Percentiles rank a stretch among this genome's conserved stretches.
Conservation (phyloP, 2,797 vertebrate genomes). For the Sebastes iracundus region DNA sequence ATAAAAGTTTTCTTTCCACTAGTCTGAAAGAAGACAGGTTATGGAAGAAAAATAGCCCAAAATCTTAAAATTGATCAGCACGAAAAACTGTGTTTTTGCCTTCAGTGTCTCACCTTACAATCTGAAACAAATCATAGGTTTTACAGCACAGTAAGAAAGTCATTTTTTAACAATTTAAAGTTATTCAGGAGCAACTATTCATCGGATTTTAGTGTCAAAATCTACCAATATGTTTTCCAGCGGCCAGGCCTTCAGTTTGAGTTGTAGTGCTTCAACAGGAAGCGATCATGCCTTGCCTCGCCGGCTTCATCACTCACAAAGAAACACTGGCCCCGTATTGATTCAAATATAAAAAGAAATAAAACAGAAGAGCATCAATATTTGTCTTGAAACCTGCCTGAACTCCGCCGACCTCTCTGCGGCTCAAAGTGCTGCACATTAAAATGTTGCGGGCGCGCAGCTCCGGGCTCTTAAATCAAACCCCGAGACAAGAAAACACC, state of each 20-base stretch:
- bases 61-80: too few species aligned
- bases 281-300: neutral
- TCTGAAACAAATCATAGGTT: neutral
- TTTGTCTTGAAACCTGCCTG: neutral
- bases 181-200: neutral
- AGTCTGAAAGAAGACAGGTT: too few species aligned
- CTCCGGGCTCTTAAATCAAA: conserved; percentile 20
- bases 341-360: conserved; percentile 20
- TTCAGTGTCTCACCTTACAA: neutral
- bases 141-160: too few species aligned
- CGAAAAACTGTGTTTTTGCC: too few species aligned
- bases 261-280: neutral
- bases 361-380: conserved; percentile 40
- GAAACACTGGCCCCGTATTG: conserved; percentile 21
- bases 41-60: too few species aligned
- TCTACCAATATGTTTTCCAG: neutral
- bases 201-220: neutral
- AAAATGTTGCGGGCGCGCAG: neutral
- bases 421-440: conserved; percentile 15
- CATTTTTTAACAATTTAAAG: neutral
- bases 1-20: too few species aligned
- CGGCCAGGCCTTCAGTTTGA: neutral
- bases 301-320: conserved; percentile 27
- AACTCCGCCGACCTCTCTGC: neutral
- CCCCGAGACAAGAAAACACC: conserved; percentile 3